Conservation (phyloP, 2,797 vertebrate genomes). For the Acipenser oxyrinchus region DNA sequence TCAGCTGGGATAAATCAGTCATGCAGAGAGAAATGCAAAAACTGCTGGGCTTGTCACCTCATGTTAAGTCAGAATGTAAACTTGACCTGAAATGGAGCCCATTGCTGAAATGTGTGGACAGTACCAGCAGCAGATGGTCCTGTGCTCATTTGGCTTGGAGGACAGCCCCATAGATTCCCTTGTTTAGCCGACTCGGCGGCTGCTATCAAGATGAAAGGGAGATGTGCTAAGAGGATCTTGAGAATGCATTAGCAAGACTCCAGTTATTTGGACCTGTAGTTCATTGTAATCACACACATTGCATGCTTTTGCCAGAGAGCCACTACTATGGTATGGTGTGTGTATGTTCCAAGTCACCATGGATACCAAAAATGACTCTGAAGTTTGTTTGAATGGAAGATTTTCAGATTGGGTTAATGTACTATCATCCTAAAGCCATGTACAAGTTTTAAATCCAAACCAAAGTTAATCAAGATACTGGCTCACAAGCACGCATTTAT, state of each 20-base stretch:
- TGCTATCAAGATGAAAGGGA: constrained; percentile 25
- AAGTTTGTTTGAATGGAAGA: too few species aligned
- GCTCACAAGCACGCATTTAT: constrained; percentile 47
- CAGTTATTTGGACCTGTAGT: neutral
- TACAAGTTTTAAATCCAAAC: constrained; percentile 39
- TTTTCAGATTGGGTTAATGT: constrained; percentile 25
- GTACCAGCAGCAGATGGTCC: constrained; percentile 46
- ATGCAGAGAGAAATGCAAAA: constrained; percentile 55
- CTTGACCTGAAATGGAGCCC: constrained; percentile 45
- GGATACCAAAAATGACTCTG: too few species aligned
- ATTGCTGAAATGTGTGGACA: constrained; percentile 36
- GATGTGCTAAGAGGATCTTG: constrained; percentile 6
- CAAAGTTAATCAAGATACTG: constrained; percentile 40
- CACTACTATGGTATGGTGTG: too few species aligned
- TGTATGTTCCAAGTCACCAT: too few species aligned
- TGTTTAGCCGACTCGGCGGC: constrained; percentile 7
- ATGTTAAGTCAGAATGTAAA: constrained; percentile 59
- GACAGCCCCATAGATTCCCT: neutral
- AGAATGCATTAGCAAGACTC: neutral
- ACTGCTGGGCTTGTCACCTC: constrained; percentile 69
- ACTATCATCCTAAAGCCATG: constrained; percentile 37
- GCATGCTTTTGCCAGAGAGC: too few species aligned
- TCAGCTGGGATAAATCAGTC: constrained; percentile 57
- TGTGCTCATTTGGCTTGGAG: constrained; percentile 19
- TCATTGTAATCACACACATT: too few species aligned